A percentile compares a stretch with the other conserved stretches of the same genome.
Evolutionary conservation across 2,888 invertebrate species (phyloP).

Genomic region (Rhingia rostrata): DNA sequence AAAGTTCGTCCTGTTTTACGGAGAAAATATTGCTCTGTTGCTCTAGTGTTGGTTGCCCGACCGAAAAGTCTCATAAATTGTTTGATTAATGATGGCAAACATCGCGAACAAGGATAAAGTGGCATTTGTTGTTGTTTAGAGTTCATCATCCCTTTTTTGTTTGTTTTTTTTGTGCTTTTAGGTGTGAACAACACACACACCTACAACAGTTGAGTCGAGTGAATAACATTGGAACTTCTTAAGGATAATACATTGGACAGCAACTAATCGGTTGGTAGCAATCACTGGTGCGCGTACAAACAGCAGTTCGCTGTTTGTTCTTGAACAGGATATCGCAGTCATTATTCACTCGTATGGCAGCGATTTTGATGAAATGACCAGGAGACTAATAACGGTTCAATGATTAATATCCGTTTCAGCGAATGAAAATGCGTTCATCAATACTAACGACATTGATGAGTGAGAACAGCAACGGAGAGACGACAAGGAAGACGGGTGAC

Average conservation of each 20-base stretch:
- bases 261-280: no score
- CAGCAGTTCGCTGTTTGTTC: no score
- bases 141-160: neutral
- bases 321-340: slow-evolving; percentile 23
- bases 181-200: neutral
- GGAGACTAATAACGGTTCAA: neutral
- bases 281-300: no score
- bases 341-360: slow-evolving; percentile 52
- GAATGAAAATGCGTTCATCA: no score
- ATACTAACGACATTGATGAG: no score
- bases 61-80: slow-evolving; percentile 59
- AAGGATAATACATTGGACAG: no score
- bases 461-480: no score
- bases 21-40: neutral
- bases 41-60: slow-evolving; percentile 31
- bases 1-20: slow-evolving; percentile 30
- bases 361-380: slow-evolving; percentile 42
- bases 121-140: neutral
- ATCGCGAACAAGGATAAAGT: slow-evolving; percentile 41
- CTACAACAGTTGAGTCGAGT: no score
- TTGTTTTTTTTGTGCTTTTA: slow-evolving; percentile 3
- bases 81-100: slow-evolving; percentile 58
- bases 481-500: no score
- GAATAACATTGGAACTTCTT: no score
- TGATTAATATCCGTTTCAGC: no score